Conservation (phyloP, 2,113 vertebrate genomes). For the Nesoenas mayeri region DNA sequence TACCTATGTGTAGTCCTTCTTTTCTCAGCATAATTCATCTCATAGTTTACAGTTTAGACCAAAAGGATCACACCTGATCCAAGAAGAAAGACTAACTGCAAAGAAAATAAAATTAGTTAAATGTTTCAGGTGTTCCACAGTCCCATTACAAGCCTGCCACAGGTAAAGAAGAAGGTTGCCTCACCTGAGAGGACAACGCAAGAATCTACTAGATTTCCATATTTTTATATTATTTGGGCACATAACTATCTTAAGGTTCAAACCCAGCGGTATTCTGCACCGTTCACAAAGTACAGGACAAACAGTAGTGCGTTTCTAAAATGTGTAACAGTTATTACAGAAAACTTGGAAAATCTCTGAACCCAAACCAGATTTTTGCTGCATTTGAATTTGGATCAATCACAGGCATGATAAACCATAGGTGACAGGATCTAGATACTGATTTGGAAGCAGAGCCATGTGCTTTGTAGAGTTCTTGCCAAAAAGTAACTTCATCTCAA, state of each 20-base stretch:
- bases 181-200: neutral
- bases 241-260: neutral
- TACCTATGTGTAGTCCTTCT: neutral
- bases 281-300: neutral
- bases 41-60: neutral
- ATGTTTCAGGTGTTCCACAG: neutral
- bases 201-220: neutral
- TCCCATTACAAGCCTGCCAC: neutral
- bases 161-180: neutral
- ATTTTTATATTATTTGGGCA: neutral
- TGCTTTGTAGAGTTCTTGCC: neutral
- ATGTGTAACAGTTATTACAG: neutral
- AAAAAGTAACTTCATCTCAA: neutral
- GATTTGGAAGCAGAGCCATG: neutral
- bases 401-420: neutral
- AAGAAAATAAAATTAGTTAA: neutral
- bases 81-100: neutral
- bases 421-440: neutral
- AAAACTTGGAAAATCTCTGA: neutral
- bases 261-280: neutral
- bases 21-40: neutral
- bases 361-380: neutral
- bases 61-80: neutral
- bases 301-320: neutral
- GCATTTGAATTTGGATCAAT: neutral